Evolutionary conservation across 2,113 vertebrate genomes (phyloP).

Genomic region (Grantiella picta): DNA sequence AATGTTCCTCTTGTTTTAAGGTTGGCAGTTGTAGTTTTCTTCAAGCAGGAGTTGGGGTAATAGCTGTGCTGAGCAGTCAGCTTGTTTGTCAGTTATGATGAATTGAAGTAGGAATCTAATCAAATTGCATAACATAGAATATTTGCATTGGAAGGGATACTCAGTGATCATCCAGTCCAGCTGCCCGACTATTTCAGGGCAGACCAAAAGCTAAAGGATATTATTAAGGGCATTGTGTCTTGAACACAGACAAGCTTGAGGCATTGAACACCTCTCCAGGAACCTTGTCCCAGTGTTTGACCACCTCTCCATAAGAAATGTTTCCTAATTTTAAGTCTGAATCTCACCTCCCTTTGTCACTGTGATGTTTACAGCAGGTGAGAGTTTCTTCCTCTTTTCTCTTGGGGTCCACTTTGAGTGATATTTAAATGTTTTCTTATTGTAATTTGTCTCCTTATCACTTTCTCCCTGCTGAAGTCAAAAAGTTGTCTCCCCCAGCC

Average conservation of each 20-base stretch:
- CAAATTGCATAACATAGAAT: neutral
- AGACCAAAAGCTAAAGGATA: neutral
- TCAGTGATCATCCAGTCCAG: neutral
- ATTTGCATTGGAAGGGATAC: neutral
- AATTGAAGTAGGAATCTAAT: neutral
- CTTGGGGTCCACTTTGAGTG: neutral
- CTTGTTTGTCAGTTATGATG: neutral
- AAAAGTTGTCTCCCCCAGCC: neutral
- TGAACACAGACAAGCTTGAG: neutral
- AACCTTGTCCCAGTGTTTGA: neutral
- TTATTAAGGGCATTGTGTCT: neutral
- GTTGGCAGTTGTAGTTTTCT: neutral
- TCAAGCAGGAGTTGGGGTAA: neutral
- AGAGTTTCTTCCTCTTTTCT: neutral
- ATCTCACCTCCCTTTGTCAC: neutral
- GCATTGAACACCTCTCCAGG: accelerated
- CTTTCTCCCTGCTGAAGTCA: neutral
- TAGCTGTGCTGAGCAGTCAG: neutral
- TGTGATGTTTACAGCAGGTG: neutral
- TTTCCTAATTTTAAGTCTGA: neutral
- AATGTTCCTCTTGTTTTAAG: neutral
- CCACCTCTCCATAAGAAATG: neutral
- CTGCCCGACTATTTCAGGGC: neutral
- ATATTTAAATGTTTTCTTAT: neutral
- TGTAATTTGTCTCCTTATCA: neutral